Evolutionary conservation across 37 sponge, comb jelly and placozoan genomes (phyloP).

Genomic region (Cliona cf. orientalis): DNA sequence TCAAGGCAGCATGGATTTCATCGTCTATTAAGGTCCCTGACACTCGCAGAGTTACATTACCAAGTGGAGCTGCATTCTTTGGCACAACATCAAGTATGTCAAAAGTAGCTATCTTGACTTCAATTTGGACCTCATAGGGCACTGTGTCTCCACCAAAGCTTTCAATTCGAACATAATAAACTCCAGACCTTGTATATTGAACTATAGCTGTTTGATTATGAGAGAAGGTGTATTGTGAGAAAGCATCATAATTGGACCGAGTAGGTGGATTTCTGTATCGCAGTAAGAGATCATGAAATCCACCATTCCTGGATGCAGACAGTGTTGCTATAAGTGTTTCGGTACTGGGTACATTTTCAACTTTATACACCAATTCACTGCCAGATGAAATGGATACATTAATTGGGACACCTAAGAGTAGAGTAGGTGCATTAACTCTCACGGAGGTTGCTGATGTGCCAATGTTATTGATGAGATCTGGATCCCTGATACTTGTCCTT

Average conservation of each 20-base stretch:
- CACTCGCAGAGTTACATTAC: conserved; percentile 12
- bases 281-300: conserved; percentile 27
- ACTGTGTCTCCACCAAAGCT: neutral
- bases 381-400: neutral
- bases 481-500: conserved; percentile 35
- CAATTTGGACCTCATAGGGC: neutral
- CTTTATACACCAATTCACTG: conserved; percentile 6
- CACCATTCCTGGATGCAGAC: neutral
- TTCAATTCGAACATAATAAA: conserved; percentile 23
- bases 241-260: conserved; percentile 32
- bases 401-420: neutral
- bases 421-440: neutral
- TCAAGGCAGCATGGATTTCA: conserved; percentile 3
- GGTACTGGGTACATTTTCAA: conserved; percentile 20
- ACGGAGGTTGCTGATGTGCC: neutral
- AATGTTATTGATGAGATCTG: conserved; percentile 28
- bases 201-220: conserved; percentile 23
- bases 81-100: conserved; percentile 30
- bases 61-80: conserved; percentile 11
- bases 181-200: conserved; percentile 18
- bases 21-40: conserved; percentile 28
- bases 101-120: conserved; percentile 35
- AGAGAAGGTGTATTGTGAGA: conserved; percentile 5
- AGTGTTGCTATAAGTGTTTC: conserved; percentile 27
- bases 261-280: conserved; percentile 26